A percentile compares a stretch with the other conserved stretches of the same genome.
Conservation (phyloP, 2,113 vertebrate genomes). For the Cyprinus carpio region DNA sequence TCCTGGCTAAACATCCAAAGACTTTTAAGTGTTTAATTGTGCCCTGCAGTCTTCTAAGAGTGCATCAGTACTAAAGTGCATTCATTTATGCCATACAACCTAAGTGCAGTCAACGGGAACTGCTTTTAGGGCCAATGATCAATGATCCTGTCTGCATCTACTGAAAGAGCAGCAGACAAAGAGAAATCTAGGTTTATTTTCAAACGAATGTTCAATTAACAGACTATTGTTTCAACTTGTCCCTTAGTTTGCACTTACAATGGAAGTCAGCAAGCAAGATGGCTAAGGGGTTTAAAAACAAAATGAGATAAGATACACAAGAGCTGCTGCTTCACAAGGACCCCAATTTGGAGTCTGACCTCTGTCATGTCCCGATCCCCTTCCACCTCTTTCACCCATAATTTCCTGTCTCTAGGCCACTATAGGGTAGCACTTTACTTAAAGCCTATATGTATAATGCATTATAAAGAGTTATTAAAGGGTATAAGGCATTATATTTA, state of each 20-base stretch:
- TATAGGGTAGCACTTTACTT: too few relatives aligned
- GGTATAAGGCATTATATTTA: too few relatives aligned
- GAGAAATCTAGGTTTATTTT: neutral
- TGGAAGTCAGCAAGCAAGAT: neutral
- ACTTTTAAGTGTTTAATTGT: neutral
- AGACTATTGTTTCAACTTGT: neutral
- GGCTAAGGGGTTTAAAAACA: neutral
- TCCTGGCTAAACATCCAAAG: neutral
- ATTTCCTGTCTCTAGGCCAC: neutral
- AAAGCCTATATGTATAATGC: too few relatives aligned
- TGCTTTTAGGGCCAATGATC: constrained; percentile 23
- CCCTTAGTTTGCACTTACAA: neutral
- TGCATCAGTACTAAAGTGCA: neutral
- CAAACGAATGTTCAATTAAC: neutral
- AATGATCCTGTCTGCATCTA: neutral
- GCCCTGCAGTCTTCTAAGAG: neutral
- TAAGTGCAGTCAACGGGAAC: neutral
- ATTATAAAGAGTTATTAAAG: too few relatives aligned
- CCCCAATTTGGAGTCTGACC: neutral
- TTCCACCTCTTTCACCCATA: neutral
- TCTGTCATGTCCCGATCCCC: neutral
- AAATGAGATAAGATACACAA: neutral
- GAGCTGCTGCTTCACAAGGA: too few relatives aligned
- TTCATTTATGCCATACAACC: neutral
- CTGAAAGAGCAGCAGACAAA: neutral